These are phyloP conservation scores for Excalfactoria chinensis DNA, from an alignment of 2,113 vertebrate genomes.

Conservation along the genomic window DNA sequence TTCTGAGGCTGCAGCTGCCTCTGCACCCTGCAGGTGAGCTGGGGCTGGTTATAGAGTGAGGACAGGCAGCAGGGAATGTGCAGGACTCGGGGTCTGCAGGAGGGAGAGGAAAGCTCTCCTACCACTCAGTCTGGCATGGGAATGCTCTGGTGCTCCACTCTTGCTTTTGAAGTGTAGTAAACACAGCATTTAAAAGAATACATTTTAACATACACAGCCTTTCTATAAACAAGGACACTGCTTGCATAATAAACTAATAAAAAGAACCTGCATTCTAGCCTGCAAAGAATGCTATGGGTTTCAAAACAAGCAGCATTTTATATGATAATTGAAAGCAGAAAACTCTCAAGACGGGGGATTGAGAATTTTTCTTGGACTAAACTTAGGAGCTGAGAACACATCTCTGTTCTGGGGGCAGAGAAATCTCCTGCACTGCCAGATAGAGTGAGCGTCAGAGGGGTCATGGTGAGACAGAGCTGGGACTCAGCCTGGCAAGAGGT, in stretches of 20 bases:
- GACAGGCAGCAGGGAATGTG: neutral
- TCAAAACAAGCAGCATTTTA: constrained; percentile 69
- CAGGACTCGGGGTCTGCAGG: accelerated
- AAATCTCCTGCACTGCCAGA: constrained; percentile 23
- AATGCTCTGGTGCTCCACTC: neutral
- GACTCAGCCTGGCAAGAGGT: neutral
- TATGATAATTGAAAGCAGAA: constrained; percentile 73
- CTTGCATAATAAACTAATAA: constrained; percentile 75
- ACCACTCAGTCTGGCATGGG: neutral
- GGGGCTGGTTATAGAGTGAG: accelerated
- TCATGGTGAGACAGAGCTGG: neutral
- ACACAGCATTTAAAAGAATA: constrained; percentile 39
- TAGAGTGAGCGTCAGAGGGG: neutral
- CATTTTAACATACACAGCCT: constrained; percentile 32
- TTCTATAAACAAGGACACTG: constrained; percentile 67
- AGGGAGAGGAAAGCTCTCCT: neutral
- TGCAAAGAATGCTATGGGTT: constrained; percentile 68
- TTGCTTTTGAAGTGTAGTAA: constrained; percentile 59
- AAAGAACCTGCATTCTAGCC: constrained; percentile 74
- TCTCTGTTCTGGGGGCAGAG: constrained; percentile 51
- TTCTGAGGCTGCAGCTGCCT: neutral
- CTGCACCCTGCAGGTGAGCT: accelerated
- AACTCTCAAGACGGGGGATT: constrained; percentile 39
- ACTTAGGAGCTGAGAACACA: neutral
- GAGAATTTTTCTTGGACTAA: constrained; percentile 68